Evolutionary conservation across 2,797 vertebrate species (phyloP).

Genomic region (Poeciliopsis turneri): DNA sequence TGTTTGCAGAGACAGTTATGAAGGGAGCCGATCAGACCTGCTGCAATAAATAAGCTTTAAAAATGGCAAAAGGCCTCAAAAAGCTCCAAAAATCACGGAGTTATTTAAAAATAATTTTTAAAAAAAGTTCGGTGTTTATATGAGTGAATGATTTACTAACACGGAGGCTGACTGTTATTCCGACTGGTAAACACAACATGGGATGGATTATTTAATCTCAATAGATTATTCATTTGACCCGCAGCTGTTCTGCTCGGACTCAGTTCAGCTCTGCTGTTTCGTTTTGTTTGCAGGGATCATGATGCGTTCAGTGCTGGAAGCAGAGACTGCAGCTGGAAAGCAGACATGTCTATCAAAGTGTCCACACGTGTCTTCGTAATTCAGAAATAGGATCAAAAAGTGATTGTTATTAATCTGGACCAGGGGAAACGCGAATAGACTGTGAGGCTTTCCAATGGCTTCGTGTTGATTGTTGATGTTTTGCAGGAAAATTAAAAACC

Average conservation of each 20-base stretch:
- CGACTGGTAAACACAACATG: background rate
- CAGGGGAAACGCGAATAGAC: background rate
- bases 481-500: background rate
- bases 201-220: background rate
- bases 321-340: background rate
- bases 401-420: background rate
- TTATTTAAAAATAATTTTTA: background rate
- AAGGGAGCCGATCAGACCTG: background rate
- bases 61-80: background rate
- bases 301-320: background rate
- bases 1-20: conserved; percentile 3
- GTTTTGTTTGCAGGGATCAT: background rate
- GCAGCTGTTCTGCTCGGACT: background rate
- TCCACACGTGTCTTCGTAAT: background rate
- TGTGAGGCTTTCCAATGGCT: background rate
- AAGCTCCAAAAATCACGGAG: background rate
- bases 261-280: background rate
- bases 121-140: background rate
- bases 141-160: background rate
- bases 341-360: background rate
- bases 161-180: background rate
- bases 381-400: background rate
- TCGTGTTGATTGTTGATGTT: background rate
- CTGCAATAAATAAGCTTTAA: background rate
- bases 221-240: background rate